Conservation (phyloP, 2,797 vertebrate species). For the Poecilia velifera region DNA sequence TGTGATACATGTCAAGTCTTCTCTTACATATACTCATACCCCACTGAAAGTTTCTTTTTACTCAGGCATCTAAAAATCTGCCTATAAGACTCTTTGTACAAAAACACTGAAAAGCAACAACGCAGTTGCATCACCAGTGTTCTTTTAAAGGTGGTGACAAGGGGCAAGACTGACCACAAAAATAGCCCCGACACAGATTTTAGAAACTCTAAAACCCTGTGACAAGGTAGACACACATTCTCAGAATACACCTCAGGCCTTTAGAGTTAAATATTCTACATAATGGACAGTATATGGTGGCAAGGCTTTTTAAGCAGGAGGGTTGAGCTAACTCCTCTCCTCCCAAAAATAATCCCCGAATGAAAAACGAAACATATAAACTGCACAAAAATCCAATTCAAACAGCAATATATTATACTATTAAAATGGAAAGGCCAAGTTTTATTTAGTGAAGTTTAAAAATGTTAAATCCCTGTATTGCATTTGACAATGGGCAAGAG, state of each 20-base stretch:
- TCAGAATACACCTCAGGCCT: conserved; percentile 11
- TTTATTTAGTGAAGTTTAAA: background rate
- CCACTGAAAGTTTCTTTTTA: conserved; percentile 1
- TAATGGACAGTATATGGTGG: conserved; percentile 20
- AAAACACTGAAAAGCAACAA: conserved; percentile 7
- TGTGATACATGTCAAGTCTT: conserved; percentile 9
- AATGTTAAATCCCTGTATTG: background rate
- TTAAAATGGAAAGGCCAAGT: background rate
- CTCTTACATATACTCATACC: background rate
- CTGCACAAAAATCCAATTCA: background rate
- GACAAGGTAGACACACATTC: background rate
- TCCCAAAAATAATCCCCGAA: background rate
- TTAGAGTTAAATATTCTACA: conserved; percentile 23
- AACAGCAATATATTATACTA: background rate
- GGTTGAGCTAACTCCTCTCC: conserved; percentile 31
- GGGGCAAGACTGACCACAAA: background rate
- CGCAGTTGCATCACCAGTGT: background rate
- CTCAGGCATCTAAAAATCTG: conserved; percentile 3
- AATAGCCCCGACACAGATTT: conserved; percentile 1
- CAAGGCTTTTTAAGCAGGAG: conserved; percentile 36
- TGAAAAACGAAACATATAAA: background rate
- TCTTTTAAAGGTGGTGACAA: conserved; percentile 3
- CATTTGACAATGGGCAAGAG: background rate
- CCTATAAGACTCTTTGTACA: background rate
- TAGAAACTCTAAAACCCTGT: background rate